These are phyloP conservation scores for Battus philenor DNA, from an alignment of 1,140 invertebrate species.

Conservation along the genomic window DNA sequence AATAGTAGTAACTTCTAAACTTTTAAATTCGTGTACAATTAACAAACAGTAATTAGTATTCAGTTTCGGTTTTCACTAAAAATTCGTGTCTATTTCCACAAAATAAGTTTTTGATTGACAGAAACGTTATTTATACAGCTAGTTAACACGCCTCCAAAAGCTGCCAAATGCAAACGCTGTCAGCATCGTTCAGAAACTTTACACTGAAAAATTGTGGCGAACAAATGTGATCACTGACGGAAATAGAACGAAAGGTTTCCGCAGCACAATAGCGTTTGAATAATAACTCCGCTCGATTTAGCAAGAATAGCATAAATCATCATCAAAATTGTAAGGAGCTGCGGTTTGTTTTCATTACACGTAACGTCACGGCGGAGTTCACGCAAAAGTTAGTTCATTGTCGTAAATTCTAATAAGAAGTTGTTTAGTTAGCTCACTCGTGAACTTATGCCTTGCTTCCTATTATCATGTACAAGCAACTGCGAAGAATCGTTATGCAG, in stretches of 20 bases:
- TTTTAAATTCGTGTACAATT: not conserved
- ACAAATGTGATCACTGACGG: slow-evolving; percentile 25
- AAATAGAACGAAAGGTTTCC: slow-evolving; percentile 34
- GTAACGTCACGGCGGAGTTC: slow-evolving; percentile 21
- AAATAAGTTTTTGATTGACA: slow-evolving; percentile 59
- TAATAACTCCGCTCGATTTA: slow-evolving; percentile 46
- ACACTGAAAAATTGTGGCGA: slow-evolving; percentile 56
- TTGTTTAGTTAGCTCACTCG: slow-evolving; percentile 14
- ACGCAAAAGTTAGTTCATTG: slow-evolving; percentile 13
- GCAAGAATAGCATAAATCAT: slow-evolving; percentile 46
- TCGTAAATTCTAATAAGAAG: slow-evolving; percentile 16
- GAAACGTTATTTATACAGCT: slow-evolving; percentile 53
- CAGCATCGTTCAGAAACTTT: slow-evolving; percentile 50
- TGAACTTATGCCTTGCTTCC: slow-evolving; percentile 12
- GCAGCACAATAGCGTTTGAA: slow-evolving; percentile 27
- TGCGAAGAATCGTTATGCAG: slow-evolving; percentile 11
- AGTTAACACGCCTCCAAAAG: slow-evolving; percentile 48
- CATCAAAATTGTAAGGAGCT: slow-evolving; percentile 35
- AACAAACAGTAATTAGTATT: slow-evolving; percentile 28
- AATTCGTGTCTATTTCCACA: slow-evolving; percentile 35
- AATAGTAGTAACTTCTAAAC: not conserved
- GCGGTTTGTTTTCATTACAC: slow-evolving; percentile 25
- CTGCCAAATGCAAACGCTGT: slow-evolving; percentile 47
- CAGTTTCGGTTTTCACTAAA: slow-evolving; percentile 28
- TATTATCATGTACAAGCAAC: slow-evolving; percentile 12